Conservation (phyloP, 2,888 invertebrate genomes). For the Melieria picta region DNA sequence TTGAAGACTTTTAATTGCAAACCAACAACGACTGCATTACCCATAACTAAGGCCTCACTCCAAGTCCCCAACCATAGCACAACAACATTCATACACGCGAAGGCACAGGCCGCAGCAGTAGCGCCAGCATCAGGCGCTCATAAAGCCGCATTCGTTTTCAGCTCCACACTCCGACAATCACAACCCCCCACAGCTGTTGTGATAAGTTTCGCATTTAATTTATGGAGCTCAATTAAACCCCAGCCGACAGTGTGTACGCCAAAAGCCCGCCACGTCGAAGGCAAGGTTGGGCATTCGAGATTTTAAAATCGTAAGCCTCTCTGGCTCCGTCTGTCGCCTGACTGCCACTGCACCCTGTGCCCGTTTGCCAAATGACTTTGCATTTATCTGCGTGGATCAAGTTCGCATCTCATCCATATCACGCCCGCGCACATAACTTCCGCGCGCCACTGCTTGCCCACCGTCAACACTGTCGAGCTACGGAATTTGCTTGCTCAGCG, state of each 20-base stretch:
- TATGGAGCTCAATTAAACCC: conserved; percentile 49
- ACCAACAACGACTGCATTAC: conserved; percentile 48
- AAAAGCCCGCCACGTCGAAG: not conserved
- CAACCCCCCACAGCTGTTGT: conserved; percentile 1
- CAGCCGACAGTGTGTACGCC: conserved; percentile 15
- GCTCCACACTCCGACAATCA: conserved; percentile 1
- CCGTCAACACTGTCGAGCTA: no score
- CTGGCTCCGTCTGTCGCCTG: not conserved
- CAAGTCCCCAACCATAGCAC: no score
- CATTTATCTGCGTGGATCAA: no score
- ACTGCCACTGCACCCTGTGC: not conserved
- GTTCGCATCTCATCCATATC: no score
- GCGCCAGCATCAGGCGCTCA: not conserved
- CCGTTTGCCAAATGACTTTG: not conserved
- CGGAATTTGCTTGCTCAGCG: no score
- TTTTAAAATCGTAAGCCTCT: conserved; percentile 21
- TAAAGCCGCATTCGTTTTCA: not conserved
- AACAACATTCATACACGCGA: no score
- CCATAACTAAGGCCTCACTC: no score
- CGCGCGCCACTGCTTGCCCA: no score
- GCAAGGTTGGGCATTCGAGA: conserved; percentile 23
- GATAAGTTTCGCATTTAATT: conserved; percentile 45
- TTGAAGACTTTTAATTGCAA: conserved; percentile 62
- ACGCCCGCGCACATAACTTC: no score
- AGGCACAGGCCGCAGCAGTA: no score